Evolutionary conservation across 2,113 vertebrate species (phyloP).

Genomic region (Scortum barcoo): DNA sequence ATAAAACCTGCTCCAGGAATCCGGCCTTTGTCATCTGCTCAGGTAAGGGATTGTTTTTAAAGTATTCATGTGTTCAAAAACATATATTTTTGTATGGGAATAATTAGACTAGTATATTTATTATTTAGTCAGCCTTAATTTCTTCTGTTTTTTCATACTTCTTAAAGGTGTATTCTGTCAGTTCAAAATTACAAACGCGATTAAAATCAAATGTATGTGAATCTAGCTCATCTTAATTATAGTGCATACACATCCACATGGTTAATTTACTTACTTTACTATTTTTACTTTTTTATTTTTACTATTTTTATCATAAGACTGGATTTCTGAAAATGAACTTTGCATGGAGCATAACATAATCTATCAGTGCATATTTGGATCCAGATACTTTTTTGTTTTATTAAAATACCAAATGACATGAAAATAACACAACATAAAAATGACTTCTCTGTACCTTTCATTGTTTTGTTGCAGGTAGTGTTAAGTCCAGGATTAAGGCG

Average conservation of each 20-base stretch:
- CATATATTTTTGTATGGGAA: background rate
- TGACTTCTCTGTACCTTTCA: slow-evolving; percentile 1
- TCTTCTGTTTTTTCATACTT: too few species aligned
- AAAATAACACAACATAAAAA: too few species aligned
- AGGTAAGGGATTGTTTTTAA: slow-evolving; percentile 54
- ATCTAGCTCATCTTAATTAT: background rate
- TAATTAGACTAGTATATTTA: background rate
- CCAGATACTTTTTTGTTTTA: background rate
- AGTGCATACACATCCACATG: too few species aligned
- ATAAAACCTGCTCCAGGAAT: accelerated
- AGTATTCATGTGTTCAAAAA: background rate
- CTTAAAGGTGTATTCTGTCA: too few species aligned
- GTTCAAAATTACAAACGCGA: background rate
- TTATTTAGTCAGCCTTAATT: too few species aligned
- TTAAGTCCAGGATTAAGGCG: background rate
- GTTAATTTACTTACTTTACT: background rate
- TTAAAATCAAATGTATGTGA: background rate
- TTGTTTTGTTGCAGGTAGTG: slow-evolving; percentile 59
- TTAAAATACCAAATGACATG: background rate
- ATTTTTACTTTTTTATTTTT: too few species aligned
- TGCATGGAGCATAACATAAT: background rate
- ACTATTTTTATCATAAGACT: background rate
- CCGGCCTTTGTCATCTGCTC: slow-evolving; percentile 68
- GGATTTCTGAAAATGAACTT: background rate
- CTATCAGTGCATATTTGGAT: background rate